Conservation (phyloP, 1,140 invertebrate species). For the Tetraneura akinire region DNA sequence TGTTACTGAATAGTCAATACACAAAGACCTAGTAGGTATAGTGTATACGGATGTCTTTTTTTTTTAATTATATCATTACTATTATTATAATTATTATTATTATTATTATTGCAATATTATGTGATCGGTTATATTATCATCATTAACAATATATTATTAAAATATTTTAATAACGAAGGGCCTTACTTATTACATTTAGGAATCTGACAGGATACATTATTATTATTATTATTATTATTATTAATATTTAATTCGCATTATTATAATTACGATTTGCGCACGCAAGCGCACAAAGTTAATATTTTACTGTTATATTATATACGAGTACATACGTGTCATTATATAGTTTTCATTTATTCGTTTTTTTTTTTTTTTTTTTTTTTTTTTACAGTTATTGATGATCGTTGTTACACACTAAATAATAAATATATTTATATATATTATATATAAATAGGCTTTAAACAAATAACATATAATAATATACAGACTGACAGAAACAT, state of each 20-base stretch:
- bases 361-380: no score
- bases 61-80: slow-evolving; percentile 17
- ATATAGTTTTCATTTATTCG: no score
- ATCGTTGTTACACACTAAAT: slow-evolving; percentile 44
- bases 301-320: no score
- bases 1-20: neutral
- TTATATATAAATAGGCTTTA: slow-evolving; percentile 7
- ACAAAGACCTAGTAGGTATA: neutral
- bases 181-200: slow-evolving; percentile 27
- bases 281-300: neutral
- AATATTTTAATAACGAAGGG: slow-evolving; percentile 39
- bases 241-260: slow-evolving; percentile 16
- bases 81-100: no score
- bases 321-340: no score
- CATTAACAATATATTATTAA: neutral
- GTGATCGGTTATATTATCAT: slow-evolving; percentile 37
- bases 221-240: no score
- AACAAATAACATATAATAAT: slow-evolving; percentile 31
- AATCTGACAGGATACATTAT: slow-evolving; percentile 30
- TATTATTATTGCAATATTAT: no score
- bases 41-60: neutral
- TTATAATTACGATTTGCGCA: slow-evolving; percentile 10
- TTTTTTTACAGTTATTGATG: slow-evolving; percentile 42
- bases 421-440: slow-evolving; percentile 6
- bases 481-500: slow-evolving; percentile 51